Base-by-base conservation (phyloP, 2,113 vertebrate species). In the Perccottus glenii region DNA sequence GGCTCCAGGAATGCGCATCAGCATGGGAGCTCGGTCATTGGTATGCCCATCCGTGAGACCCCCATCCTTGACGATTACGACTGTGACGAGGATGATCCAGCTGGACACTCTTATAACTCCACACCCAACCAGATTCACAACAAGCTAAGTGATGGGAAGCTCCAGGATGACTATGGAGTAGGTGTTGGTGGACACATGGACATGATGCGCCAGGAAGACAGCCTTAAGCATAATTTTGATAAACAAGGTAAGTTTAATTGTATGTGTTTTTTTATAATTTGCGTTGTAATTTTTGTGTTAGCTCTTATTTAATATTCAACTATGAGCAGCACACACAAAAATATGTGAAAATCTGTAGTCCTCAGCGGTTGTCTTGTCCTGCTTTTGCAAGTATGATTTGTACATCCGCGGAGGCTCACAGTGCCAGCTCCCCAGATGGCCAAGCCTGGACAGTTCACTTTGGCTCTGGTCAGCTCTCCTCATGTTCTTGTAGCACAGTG, bases 41-140 rank as follows among this genome's bases (percentile, higher is more conserved):
- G 98, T 0, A 94, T 98, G 90, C 96, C 97, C 68, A 97, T 99
- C 79, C 95, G 97, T 0, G 98, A 99, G 91, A 99, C 97, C 0
- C 96, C 98, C 62, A 99, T 99, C 81, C 90, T 99, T 16, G 97
- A 99, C 0, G 98, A 99, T 83, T 98, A 95, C 0, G 97, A 99
- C 89, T 96, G 93, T 0, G 96, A 98, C 4, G 96, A 98, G 0
- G 95, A 96, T 0, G 96, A 98, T 2, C 94, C 93, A 1, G 92
- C 88, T 0, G 88, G 85, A 19, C 90, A 90, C 60, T 90, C 90
- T 0, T 81, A 76, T 0, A 91, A 85, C 79, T 89, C 90, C 78
- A 89, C 85, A 4, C 90, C 89, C 42, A 90, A 85, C 73, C 89
- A 91, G 73, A 82, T 90, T 57, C 89, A 92, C 60, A 84, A 0